A percentile compares a stretch with the other conserved stretches of the same genome.
Evolutionary conservation across 2,888 invertebrate genomes (phyloP).

Genomic region (Eilema sororculum): DNA sequence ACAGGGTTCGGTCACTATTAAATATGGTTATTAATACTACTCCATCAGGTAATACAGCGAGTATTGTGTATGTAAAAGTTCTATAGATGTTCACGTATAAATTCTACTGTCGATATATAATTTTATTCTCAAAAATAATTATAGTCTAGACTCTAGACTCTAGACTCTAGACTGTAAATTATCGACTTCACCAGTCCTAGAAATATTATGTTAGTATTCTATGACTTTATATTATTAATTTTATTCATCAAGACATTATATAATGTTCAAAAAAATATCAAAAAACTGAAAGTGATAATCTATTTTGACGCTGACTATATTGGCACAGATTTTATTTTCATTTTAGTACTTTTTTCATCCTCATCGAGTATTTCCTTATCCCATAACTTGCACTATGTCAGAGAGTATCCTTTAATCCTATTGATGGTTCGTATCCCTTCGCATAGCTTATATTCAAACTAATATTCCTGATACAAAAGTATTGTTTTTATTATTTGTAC

Average conservation of each 20-base stretch:
- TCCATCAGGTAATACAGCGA: background rate
- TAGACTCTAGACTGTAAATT: background rate
- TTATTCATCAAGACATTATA: too few species aligned
- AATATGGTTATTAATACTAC: conserved; percentile 4
- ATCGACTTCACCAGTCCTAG: background rate
- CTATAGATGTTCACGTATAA: too few species aligned
- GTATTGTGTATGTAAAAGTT: too few species aligned
- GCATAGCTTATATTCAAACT: background rate
- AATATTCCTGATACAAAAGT: background rate
- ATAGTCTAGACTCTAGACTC: background rate
- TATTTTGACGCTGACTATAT: background rate
- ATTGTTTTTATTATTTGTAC: conserved; percentile 30
- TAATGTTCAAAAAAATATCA: too few species aligned
- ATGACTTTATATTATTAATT: too few species aligned
- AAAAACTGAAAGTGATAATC: background rate
- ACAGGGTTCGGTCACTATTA: background rate
- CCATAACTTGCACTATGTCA: background rate
- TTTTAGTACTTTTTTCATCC: background rate
- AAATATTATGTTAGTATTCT: background rate
- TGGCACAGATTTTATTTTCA: background rate
- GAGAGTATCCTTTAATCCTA: background rate
- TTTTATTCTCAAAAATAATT: conserved; percentile 1
- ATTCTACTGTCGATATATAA: too few species aligned
- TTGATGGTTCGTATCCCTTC: background rate
- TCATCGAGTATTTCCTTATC: background rate